Conservation (phyloP, 2,797 vertebrate species). For the Meriones psammophilus region DNA sequence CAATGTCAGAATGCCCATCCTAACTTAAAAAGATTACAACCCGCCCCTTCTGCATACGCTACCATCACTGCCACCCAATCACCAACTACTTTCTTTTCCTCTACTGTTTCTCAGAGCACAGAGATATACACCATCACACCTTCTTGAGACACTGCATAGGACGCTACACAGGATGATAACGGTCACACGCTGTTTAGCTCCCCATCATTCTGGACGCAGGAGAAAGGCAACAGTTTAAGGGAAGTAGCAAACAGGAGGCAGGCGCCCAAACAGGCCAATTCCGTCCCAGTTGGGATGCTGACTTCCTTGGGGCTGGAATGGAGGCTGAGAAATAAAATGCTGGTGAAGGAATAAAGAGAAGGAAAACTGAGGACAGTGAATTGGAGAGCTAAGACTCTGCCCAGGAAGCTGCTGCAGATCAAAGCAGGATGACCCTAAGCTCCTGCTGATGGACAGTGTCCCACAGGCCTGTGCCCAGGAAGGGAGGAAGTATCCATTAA, state of each 20-base stretch:
- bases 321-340: slow-evolving; percentile 29
- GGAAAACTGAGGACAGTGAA: not conserved
- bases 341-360: slow-evolving; percentile 42
- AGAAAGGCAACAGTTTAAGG: slow-evolving; percentile 39
- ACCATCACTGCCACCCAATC: not conserved
- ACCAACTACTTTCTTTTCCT: not conserved
- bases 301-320: slow-evolving; percentile 40
- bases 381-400: not conserved
- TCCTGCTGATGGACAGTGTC: not conserved
- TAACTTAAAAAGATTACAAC: not conserved
- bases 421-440: not conserved
- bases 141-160: not conserved
- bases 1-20: not conserved
- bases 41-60: too few species aligned
- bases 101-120: slow-evolving; percentile 12
- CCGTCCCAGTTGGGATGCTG: not conserved
- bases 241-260: not conserved
- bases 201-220: not conserved
- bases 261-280: not conserved
- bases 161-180: not conserved
- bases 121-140: not conserved
- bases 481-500: not conserved
- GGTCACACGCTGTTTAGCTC: not conserved
- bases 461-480: not conserved
- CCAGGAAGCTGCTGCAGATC: slow-evolving; percentile 32